Conservation (phyloP, 2,797 vertebrate genomes). For the Falco novaeseelandiae region DNA sequence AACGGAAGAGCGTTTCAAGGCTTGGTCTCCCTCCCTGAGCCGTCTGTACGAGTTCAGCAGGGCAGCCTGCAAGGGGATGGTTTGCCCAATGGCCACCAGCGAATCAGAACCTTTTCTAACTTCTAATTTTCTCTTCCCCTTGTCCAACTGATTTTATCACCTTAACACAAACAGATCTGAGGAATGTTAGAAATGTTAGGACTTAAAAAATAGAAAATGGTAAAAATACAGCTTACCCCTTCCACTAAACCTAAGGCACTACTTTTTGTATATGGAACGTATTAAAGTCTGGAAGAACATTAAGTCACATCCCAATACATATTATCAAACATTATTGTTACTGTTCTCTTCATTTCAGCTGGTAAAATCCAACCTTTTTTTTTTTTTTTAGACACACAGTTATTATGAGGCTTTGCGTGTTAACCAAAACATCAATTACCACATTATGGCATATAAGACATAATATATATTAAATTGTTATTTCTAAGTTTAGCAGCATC, state of each 20-base stretch:
- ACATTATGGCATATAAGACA: slow-evolving; percentile 27
- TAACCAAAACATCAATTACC: slow-evolving; percentile 41
- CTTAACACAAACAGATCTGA: not conserved
- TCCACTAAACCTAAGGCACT: slow-evolving; percentile 66
- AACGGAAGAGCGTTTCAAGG: not conserved
- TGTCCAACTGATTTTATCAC: not conserved
- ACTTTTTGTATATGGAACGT: slow-evolving; percentile 54
- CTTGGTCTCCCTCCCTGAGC: not conserved
- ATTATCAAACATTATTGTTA: slow-evolving; percentile 43
- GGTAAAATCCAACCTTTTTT: slow-evolving; percentile 54
- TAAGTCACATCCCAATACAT: slow-evolving; percentile 44
- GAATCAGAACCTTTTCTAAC: not conserved
- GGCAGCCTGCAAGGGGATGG: not conserved
- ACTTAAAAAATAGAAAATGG: slow-evolving; percentile 47
- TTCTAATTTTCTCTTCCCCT: not conserved
- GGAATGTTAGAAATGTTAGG: slow-evolving; percentile 10
- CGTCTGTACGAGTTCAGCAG: not conserved
- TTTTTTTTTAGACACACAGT: not conserved
- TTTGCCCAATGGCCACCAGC: not conserved
- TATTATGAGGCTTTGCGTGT: slow-evolving; percentile 67
- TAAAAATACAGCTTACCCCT: slow-evolving; percentile 56
- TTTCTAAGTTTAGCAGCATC: slow-evolving; percentile 39
- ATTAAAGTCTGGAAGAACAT: slow-evolving; percentile 61
- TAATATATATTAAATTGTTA: slow-evolving; percentile 8
- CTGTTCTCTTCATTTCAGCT: slow-evolving; percentile 42